Conservation (phyloP, 2,113 vertebrate genomes). For the Hippocampus abdominalis region DNA sequence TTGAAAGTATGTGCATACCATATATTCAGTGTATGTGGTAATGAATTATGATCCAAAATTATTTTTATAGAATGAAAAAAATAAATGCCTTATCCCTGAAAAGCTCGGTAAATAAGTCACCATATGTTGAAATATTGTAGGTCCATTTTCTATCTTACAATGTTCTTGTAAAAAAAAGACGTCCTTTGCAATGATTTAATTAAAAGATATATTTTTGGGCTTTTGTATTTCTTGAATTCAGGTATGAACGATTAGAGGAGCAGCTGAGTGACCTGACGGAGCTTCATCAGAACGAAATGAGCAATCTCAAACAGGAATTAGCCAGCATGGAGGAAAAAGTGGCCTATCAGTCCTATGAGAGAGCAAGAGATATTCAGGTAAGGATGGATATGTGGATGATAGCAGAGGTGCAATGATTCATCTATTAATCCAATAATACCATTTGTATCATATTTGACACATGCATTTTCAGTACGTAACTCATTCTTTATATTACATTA, state of each 20-base stretch:
- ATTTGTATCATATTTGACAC: no score
- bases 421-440: no score
- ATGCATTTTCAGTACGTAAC: no score
- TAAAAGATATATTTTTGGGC: no score
- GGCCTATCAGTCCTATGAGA: conserved; percentile 97
- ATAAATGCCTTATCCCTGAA: neutral
- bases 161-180: neutral
- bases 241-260: conserved; percentile 95
- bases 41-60: no score
- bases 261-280: conserved; percentile 95
- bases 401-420: no score
- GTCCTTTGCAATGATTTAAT: neutral
- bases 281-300: conserved; percentile 98
- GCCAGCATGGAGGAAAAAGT: conserved; percentile 99
- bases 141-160: no score
- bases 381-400: neutral
- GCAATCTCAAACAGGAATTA: conserved; percentile 96
- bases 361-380: conserved; percentile 97
- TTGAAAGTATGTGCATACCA: no score
- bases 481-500: no score
- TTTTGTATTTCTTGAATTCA: conserved; percentile 40
- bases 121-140: no score
- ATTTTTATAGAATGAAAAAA: no score
- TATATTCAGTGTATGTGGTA: no score
- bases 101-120: neutral